These are phyloP conservation scores for Eupithecia pulchellata DNA, from an alignment of 2,888 invertebrate genomes.

Conservation along the genomic window DNA sequence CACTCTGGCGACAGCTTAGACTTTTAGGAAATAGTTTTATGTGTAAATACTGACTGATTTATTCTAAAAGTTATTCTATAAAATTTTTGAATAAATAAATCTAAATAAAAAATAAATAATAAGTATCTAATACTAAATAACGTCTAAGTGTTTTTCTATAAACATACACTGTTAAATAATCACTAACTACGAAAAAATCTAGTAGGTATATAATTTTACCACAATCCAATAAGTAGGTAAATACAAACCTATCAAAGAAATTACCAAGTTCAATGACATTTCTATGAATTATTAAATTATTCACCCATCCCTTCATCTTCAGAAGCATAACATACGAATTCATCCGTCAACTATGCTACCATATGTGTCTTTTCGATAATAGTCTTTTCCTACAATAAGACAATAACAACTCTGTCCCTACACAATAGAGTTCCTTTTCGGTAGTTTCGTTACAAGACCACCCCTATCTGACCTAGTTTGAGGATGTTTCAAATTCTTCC, in stretches of 20 bases:
- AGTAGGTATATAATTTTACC: not conserved
- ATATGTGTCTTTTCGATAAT: slow-evolving; percentile 9
- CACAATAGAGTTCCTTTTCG: slow-evolving; percentile 25
- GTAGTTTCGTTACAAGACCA: slow-evolving; percentile 16
- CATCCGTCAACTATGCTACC: slow-evolving; percentile 5
- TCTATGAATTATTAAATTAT: not conserved
- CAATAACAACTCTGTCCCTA: slow-evolving; percentile 1
- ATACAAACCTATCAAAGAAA: not conserved
- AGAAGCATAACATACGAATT: slow-evolving; percentile 1
- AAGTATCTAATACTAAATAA: too few species aligned
- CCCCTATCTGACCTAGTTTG: slow-evolving; percentile 40
- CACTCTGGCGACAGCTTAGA: too few species aligned
- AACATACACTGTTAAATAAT: too few species aligned
- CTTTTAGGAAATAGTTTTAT: too few species aligned
- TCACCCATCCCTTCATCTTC: not conserved
- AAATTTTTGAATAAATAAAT: too few species aligned
- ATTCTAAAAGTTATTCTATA: too few species aligned
- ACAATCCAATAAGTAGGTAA: not conserved
- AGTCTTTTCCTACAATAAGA: not conserved
- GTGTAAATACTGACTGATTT: too few species aligned
- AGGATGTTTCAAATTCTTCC: slow-evolving; percentile 41
- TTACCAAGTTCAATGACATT: not conserved
- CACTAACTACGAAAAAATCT: not conserved
- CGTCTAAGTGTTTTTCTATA: too few species aligned
- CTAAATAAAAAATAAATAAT: too few species aligned